Evolutionary conservation across 2,113 vertebrate species (phyloP), one percentile per base, ranked within the genome.

Genomic region (Labrus mixtus): DNA sequence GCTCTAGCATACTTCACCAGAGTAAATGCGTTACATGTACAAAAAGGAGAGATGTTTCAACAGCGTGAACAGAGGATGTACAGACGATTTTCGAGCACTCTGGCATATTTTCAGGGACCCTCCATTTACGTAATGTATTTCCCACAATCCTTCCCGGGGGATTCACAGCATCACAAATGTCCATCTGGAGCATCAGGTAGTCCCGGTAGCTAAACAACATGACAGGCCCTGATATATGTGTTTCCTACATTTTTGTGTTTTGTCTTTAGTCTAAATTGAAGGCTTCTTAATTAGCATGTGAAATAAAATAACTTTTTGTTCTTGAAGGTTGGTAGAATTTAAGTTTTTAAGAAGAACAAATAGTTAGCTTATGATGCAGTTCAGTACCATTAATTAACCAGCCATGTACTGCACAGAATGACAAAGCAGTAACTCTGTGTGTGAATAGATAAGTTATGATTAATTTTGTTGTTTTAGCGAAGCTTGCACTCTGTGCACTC

Each of bases 81-180:
- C 67, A 59, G 39, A 66, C 36, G 58, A 55, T 15, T 55, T 75
- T 59, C 56, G 51, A 55, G 36, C 25, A 58, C 5, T 59, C 10
- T 56, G 48, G 41, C 22, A 75, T 65, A 20, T 80, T 69, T 90
- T 74, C 41, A 73, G 25, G 54, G 61, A 58, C 65, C 61, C 23
- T 13, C 33, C 8, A 15, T 41, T 20, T 29, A n/a, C 16, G 36
- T 84, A 68, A 82, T 76, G 64, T 60, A 23, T 84, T 80, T 81
- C 78, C 76, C 61, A 65, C n/a, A 5, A n/a, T 50, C 60, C 23
- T 83, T 83, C 80, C 66, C 75, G 22, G 46, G 12, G 66, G 88
- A 76, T n/a, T 41, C 15, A 10, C 43, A 45, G 15, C 43, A 45
- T 81, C 57, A 59, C 6, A 0, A 71, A 69, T 67, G 16, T 20